Conservation (phyloP, 2,888 invertebrate species). For the Periphyllus acericola region DNA sequence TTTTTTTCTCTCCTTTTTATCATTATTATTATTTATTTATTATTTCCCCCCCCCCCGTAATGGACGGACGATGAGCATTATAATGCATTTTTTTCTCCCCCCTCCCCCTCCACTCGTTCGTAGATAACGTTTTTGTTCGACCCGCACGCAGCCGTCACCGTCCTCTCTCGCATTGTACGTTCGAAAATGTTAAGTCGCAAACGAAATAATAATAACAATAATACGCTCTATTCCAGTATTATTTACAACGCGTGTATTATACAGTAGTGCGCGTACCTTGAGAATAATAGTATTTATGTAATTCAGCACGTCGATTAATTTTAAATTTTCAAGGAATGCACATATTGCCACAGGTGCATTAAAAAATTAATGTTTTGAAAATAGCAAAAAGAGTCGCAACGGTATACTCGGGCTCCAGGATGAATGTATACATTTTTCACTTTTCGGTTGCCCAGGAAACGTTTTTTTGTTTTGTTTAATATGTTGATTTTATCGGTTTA, state of each 20-base stretch:
- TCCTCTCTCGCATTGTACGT: background rate
- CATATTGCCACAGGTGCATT: too few species aligned
- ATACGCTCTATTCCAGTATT: background rate
- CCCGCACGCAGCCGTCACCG: background rate
- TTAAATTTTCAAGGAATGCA: too few species aligned
- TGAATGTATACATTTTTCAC: too few species aligned
- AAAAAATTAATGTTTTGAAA: too few species aligned
- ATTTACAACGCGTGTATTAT: background rate
- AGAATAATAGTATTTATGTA: too few species aligned
- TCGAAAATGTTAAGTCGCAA: slow-evolving; percentile 28
- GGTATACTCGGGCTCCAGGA: too few species aligned
- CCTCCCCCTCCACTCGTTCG: background rate
- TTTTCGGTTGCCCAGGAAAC: too few species aligned
- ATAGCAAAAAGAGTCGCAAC: too few species aligned
- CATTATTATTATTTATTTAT: too few species aligned
- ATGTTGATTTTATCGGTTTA: too few species aligned
- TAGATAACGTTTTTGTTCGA: slow-evolving; percentile 42
- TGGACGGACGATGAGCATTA: slow-evolving; percentile 39
- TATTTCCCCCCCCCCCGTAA: background rate
- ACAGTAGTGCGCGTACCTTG: too few species aligned
- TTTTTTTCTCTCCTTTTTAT: background rate
- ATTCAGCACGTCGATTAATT: background rate
- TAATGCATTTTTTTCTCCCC: slow-evolving; percentile 22
- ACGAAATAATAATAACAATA: slow-evolving; percentile 8
- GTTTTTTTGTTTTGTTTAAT: too few species aligned